Percentiles rank a stretch among this genome's conserved stretches.
phyloP scores from a whole-genome alignment of 2,113 vertebrate species.

The Serranochromis macrocephalus region DNA sequence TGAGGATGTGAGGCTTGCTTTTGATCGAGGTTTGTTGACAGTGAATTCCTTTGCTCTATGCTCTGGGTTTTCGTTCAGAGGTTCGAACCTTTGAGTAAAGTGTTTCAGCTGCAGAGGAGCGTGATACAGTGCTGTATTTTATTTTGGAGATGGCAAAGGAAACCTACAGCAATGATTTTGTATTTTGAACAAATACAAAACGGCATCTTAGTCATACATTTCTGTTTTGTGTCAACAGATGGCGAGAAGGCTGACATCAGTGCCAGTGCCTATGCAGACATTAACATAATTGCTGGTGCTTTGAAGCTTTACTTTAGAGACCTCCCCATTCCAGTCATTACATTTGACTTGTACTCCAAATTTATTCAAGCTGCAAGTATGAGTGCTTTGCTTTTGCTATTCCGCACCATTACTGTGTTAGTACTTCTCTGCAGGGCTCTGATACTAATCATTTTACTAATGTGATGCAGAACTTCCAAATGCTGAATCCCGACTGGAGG shows the following conservation, averaged over 20 bases:
- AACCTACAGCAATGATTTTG: background rate
- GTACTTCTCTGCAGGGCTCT: background rate
- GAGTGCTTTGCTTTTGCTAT: constrained; percentile 31
- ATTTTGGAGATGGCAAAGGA: background rate
- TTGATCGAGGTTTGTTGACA: constrained; percentile 85
- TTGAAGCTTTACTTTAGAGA: constrained; percentile 96
- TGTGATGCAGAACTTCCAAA: constrained; percentile 78
- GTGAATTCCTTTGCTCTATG: background rate
- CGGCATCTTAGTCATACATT: background rate
- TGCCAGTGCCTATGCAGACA: constrained; percentile 84
- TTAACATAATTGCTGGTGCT: constrained; percentile 94
- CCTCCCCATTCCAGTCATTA: constrained; percentile 93
- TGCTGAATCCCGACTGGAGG: constrained; percentile 87
- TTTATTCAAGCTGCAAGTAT: constrained; percentile 96
- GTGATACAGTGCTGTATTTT: background rate
- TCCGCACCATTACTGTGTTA: background rate
- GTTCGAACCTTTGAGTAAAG: background rate
- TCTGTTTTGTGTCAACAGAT: constrained; percentile 72
- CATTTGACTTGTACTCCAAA: constrained; percentile 90
- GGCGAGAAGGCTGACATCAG: constrained; percentile 95
- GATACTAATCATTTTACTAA: background rate
- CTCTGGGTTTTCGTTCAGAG: background rate
- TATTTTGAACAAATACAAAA: background rate
- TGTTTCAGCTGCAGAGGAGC: background rate
- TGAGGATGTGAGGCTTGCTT: constrained; percentile 91